These are phyloP conservation scores for Neoseiulus cucumeris DNA, from an alignment of 1,140 invertebrate genomes.

Conservation along the genomic window DNA sequence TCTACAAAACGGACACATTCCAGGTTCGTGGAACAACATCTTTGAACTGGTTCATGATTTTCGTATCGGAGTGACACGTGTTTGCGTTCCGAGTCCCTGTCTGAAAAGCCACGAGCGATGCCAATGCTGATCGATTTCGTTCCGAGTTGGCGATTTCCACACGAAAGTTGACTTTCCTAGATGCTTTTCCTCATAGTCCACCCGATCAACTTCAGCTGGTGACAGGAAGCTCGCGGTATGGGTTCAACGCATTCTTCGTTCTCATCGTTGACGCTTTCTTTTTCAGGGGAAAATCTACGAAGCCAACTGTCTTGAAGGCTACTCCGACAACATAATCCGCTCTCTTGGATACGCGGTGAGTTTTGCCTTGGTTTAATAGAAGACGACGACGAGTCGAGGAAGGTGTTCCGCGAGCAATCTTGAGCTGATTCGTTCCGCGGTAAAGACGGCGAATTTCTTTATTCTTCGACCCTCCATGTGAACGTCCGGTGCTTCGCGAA, in stretches of 20 bases:
- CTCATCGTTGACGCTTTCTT: conserved; percentile 12
- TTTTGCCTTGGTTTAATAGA: conserved; percentile 3
- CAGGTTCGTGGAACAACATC: conserved; percentile 21
- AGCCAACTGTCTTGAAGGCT: conserved; percentile 41
- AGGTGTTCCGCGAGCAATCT: too few relatives aligned
- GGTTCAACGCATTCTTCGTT: neutral
- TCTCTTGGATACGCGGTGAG: conserved; percentile 32
- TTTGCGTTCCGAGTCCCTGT: too few relatives aligned
- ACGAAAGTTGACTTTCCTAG: conserved; percentile 21
- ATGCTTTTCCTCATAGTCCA: conserved; percentile 15
- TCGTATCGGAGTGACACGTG: too few relatives aligned
- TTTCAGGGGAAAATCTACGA: conserved; percentile 38
- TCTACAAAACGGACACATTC: conserved; percentile 34
- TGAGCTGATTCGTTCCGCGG: too few relatives aligned
- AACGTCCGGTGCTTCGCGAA: too few relatives aligned
- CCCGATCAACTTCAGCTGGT: conserved; percentile 16
- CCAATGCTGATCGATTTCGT: too few relatives aligned
- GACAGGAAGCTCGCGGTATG: too few relatives aligned
- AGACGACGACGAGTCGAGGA: neutral
- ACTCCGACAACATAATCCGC: conserved; percentile 46
- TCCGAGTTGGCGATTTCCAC: too few relatives aligned
- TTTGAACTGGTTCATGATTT: too few relatives aligned
- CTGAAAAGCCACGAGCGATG: too few relatives aligned
- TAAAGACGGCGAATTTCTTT: too few relatives aligned
- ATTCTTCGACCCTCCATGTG: too few relatives aligned